These are phyloP conservation scores for Schizaphis graminum DNA, from an alignment of 2,888 invertebrate species.

Conservation along the genomic window DNA sequence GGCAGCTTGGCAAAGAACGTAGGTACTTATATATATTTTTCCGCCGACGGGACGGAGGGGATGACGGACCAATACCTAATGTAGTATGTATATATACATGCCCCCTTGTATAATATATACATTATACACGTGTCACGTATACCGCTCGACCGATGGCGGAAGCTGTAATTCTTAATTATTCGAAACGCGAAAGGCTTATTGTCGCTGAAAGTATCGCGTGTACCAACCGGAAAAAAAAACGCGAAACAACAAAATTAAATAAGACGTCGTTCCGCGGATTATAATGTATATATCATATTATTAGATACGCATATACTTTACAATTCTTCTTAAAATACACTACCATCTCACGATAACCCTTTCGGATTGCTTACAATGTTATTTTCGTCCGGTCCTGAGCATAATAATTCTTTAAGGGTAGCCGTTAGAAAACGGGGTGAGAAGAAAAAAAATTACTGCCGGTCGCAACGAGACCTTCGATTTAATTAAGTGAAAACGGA, in stretches of 20 bases:
- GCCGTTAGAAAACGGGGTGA: not conserved
- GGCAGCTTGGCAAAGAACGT: not conserved
- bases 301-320: not conserved
- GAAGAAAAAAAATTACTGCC: conserved; percentile 13
- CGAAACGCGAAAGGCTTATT: conserved; percentile 40
- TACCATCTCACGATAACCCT: conserved; percentile 49
- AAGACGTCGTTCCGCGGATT: conserved; percentile 42
- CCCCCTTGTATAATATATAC: not conserved
- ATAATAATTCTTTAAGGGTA: conserved; percentile 35
- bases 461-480: conserved; percentile 23
- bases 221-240: not conserved
- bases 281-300: not conserved
- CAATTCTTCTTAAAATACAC: not conserved
- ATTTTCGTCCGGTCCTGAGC: not conserved
- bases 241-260: conserved; percentile 27
- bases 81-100: not conserved
- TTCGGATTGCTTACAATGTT: conserved; percentile 51
- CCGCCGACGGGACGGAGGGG: not conserved
- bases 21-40: not conserved
- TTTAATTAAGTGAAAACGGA: conserved; percentile 62
- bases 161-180: conserved; percentile 44
- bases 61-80: not conserved
- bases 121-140: not conserved
- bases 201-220: conserved; percentile 1
- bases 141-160: not conserved